Base-by-base conservation (phyloP, 2,888 invertebrate species). In the Matsumyia berberina region DNA sequence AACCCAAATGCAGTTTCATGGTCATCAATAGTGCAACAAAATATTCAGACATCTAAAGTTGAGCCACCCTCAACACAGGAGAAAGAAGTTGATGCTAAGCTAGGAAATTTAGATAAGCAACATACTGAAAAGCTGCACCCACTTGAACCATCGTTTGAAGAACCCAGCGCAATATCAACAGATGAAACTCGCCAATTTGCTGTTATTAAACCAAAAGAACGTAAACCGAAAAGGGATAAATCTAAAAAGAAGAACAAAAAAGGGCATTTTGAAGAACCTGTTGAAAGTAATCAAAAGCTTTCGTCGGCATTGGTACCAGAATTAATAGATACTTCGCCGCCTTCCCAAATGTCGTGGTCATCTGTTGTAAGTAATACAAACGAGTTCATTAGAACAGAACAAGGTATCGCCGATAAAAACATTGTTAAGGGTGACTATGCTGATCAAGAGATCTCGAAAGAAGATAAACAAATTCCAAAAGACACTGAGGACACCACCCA, bases 361-460 rank as follows among this genome's bases (percentile, higher is more conserved):
- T 24, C 62, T 17, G 88, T 89, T 31, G 42, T 89, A 0, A 88
- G 79, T 35, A 87, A 88, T 11, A 88, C 89, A 17, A 64, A 67
- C 12, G 85, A 82, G 19, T 88, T 88, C 6, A 88, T 88, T 33
- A 81, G 87, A 49, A 31, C 86, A 4, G 89, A 88, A 62, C 88
- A 89, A 72, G 24, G 24, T 24, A 24, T 24, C 24, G 24, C n/a
- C n/a, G n/a, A n/a, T n/a, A n/a, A n/a, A n/a, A n/a, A n/a, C n/a
- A n/a, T n/a, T n/a, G n/a, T 24, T 1, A 24, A 24, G 24, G 24
- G 4, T 24, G 24, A 24, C 24, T 1, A 86, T 81, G n/a, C 42
- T 15, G 5, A 7, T 5, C 42, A 46, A 46, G 19, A 9, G 0
- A 9, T 9, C 19, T 9, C 46, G 11, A 17, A 46, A 19, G 19